Evolutionary conservation across 2,797 vertebrate genomes (phyloP).

Genomic region (Balearica regulorum): DNA sequence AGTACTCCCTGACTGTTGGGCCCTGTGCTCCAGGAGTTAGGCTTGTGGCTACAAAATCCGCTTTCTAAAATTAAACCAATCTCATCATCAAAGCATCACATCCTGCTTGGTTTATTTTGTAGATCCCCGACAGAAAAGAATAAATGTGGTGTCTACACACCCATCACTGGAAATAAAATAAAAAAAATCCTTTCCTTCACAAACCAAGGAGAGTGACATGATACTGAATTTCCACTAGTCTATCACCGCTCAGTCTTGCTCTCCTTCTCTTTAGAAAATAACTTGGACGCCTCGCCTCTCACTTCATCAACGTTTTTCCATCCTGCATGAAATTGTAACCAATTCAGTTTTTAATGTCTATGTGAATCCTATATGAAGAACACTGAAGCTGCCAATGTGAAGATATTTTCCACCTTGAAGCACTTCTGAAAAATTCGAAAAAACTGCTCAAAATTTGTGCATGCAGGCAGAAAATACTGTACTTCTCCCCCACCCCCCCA

Average conservation of each 20-base stretch:
- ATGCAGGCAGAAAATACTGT: not conserved
- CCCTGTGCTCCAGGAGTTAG: not conserved
- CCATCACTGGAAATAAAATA: not conserved
- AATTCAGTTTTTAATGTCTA: not conserved
- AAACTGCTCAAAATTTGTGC: not conserved
- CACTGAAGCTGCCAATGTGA: rapidly evolving
- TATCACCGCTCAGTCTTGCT: not conserved
- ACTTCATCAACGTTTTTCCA: not conserved
- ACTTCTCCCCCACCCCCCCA: rapidly evolving
- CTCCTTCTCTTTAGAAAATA: not conserved
- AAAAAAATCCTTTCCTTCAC: not conserved
- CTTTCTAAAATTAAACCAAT: conserved; percentile 7
- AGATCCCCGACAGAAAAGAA: not conserved
- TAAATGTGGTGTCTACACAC: not conserved
- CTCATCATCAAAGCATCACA: not conserved
- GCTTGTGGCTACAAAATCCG: not conserved
- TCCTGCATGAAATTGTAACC: not conserved
- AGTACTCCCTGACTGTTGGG: not conserved
- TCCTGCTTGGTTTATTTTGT: not conserved
- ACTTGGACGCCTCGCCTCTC: rapidly evolving
- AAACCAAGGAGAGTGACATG: not conserved
- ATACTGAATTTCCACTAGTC: not conserved
- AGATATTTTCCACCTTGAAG: not conserved
- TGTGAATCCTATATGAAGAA: not conserved
- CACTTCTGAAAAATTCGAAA: not conserved